A percentile compares a stretch with the other conserved stretches of the same genome.
Evolutionary conservation across 1,140 invertebrate genomes (phyloP).

Genomic region (Drosophila mauritiana): DNA sequence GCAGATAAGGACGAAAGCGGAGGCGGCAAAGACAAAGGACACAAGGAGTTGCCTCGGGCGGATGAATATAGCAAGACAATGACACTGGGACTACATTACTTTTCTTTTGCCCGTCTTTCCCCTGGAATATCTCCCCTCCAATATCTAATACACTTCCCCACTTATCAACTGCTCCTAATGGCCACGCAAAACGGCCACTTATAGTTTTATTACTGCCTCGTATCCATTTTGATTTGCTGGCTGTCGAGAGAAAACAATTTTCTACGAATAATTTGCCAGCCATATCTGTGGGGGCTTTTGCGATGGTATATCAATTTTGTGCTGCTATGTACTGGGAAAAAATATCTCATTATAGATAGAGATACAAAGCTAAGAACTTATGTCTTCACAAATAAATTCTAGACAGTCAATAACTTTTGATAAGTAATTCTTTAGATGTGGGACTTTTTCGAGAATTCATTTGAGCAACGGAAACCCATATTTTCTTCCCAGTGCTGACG

Average conservation of each 20-base stretch:
- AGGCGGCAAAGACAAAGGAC: slow-evolving; percentile 37
- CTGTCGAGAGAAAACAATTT: slow-evolving; percentile 65
- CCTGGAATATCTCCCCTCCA: slow-evolving; percentile 3
- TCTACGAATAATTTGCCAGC: slow-evolving; percentile 49
- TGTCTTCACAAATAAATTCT: too few relatives aligned
- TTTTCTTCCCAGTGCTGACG: neutral
- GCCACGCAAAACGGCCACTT: slow-evolving; percentile 72
- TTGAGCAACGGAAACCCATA: too few relatives aligned
- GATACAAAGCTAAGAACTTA: too few relatives aligned
- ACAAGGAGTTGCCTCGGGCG: slow-evolving; percentile 36
- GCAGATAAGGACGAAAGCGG: slow-evolving; percentile 24
- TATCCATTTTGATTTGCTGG: slow-evolving; percentile 70
- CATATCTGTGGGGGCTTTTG: slow-evolving; percentile 48
- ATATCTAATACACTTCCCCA: slow-evolving; percentile 11
- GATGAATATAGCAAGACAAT: slow-evolving; percentile 48
- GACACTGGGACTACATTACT: slow-evolving; percentile 13
- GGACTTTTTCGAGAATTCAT: too few relatives aligned
- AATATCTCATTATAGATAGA: neutral
- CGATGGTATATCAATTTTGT: slow-evolving; percentile 32
- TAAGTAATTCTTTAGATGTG: too few relatives aligned
- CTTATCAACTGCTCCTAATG: slow-evolving; percentile 68
- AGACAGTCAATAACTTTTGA: too few relatives aligned
- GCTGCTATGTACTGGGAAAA: neutral
- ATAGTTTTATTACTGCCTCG: slow-evolving; percentile 71
- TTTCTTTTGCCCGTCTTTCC: slow-evolving; percentile 3